phyloP scores from a whole-genome alignment of 2,888 invertebrate species.

The Chesias legatella region DNA sequence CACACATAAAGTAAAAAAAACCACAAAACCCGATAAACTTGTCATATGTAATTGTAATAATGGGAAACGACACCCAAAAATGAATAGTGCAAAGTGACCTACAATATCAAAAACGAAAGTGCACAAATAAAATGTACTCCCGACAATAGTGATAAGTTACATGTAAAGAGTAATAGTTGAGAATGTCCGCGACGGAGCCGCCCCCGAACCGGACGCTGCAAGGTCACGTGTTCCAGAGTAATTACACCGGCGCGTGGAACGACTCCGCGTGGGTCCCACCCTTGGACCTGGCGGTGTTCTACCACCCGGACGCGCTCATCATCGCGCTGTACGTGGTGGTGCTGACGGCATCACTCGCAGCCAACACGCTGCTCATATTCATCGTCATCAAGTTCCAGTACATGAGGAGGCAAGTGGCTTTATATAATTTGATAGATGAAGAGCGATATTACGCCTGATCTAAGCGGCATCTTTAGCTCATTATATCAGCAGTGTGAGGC shows the following conservation, averaged over 20 bases:
- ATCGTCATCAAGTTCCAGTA: constrained; percentile 87
- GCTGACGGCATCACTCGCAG: constrained; percentile 82
- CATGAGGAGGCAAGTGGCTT: constrained; percentile 83
- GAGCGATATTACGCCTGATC: too few species aligned
- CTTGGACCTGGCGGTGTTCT: constrained; percentile 62
- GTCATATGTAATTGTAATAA: too few species aligned
- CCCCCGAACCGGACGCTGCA: constrained; percentile 11
- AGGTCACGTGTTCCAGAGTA: constrained; percentile 4
- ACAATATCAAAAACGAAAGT: too few species aligned
- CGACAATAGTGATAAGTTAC: constrained; percentile 1
- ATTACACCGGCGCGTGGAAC: constrained; percentile 42
- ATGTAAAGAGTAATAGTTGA: constrained; percentile 7
- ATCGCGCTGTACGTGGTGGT: constrained; percentile 84
- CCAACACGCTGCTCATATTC: constrained; percentile 84
- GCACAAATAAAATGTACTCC: constrained; percentile 1
- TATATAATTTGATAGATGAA: too few species aligned
- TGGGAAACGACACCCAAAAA: too few species aligned
- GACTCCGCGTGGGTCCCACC: constrained; percentile 45
- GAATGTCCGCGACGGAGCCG: constrained; percentile 9
- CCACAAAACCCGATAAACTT: too few species aligned
- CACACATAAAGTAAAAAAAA: not conserved
- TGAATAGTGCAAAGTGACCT: too few species aligned
- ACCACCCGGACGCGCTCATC: constrained; percentile 70
- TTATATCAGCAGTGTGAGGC: too few species aligned
- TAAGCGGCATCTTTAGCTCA: too few species aligned